Evolutionary conservation across 2,113 vertebrate species (phyloP).

Genomic region (Illadopsis cleaveri): DNA sequence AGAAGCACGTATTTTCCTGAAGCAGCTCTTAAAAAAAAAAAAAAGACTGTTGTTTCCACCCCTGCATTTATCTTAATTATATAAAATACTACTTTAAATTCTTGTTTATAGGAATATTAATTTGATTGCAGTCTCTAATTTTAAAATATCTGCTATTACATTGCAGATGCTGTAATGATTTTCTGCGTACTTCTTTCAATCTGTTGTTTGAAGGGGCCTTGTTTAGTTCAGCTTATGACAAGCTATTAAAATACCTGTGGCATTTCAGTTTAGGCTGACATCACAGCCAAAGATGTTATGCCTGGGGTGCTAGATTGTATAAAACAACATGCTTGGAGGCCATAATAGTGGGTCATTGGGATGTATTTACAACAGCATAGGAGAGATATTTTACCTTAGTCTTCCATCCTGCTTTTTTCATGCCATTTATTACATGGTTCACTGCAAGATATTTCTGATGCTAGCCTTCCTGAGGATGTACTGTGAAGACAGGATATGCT

Average conservation of each 20-base stretch:
- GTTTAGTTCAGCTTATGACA: background rate
- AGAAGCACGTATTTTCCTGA: background rate
- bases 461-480: background rate
- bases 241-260: background rate
- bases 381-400: background rate
- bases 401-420: background rate
- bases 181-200: background rate
- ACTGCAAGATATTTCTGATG: background rate
- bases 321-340: background rate
- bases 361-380: background rate
- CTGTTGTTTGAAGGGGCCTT: background rate
- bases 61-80: background rate
- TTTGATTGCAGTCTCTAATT: background rate
- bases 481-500: background rate
- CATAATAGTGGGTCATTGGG: background rate
- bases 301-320: background rate
- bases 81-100: background rate
- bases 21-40: background rate
- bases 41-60: background rate
- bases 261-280: background rate
- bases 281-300: background rate
- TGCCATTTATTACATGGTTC: background rate
- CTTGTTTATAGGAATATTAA: background rate
- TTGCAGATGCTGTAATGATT: background rate
- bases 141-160: background rate